Base-by-base conservation (phyloP, 2,888 invertebrate species). In the Eristalinus aeneus region DNA sequence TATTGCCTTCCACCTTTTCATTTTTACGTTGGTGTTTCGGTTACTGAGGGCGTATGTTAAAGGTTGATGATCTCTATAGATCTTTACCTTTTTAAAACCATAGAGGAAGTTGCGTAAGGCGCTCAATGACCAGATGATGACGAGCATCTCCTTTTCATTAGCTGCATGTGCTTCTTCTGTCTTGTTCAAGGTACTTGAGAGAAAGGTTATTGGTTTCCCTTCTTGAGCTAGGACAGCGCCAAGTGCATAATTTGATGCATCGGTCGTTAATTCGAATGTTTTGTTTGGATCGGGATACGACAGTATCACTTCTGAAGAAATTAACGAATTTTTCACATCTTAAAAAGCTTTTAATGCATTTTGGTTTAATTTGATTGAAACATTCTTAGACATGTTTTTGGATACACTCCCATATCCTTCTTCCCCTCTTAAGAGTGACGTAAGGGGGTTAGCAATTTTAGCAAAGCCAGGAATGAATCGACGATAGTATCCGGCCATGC, bases 51-150 rank as follows among this genome's bases (percentile, higher is more conserved):
- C 34, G 34, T 1, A 68, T 4, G 71, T 80, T 0, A 85, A 61
- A 20, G 72, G 75, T 61, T 77, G 80, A 53, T 78, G 86, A 36
- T 86, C 85, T n/a, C 77, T 86, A 11, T 34, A 81, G 9, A 86
- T 86, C 4, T 10, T 34, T 8, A 6, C 2, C 34, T 34, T 34
- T 34, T 34, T 16, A 58, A 1, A 86, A n/a, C 81, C 81, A 71
- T 78, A 78, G 10, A 78, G 67, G 67, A 32, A 79, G 36, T 69
- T 74, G 22, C 36, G 16, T 11, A 83, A 69, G 9, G 64, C 58
- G 16, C 16, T 27, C 5, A 27, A 27, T 27, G 27, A 2, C 2
- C 27, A 27, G 27, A 27, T 27, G 27, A 27, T 27, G 6, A 54
- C 53, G 1, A 77, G n/a, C 23, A 64, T 61, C n/a, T 77, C 32